phyloP scores from a whole-genome alignment of 1,140 invertebrate genomes.

The Drosophila sechellia region DNA sequence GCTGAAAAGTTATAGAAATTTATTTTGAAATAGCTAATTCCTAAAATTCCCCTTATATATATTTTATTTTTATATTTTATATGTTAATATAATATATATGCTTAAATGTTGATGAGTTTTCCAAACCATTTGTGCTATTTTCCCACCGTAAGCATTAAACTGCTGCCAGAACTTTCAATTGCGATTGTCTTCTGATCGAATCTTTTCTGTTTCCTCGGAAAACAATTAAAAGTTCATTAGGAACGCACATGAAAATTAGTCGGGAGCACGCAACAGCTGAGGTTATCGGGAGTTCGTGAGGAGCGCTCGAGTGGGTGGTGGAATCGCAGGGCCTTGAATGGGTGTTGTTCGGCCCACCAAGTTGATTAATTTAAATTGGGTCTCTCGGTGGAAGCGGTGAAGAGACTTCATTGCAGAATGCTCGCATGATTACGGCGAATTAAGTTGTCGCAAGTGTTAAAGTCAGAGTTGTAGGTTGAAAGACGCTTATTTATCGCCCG shows the following conservation, averaged over 20 bases:
- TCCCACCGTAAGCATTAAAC: neutral
- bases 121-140: neutral
- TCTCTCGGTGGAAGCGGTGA: constrained; percentile 17
- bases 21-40: too few species aligned
- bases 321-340: constrained; percentile 10
- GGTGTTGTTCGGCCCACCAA: constrained; percentile 28
- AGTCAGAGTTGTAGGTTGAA: constrained; percentile 24
- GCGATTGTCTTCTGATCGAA: constrained; percentile 52
- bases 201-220: constrained; percentile 52
- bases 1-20: neutral
- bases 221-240: constrained; percentile 81
- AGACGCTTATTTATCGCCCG: constrained; percentile 44
- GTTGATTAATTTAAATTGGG: constrained; percentile 76
- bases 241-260: constrained; percentile 63
- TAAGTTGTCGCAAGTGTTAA: constrained; percentile 78
- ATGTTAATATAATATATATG: too few species aligned
- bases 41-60: neutral
- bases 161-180: constrained; percentile 44
- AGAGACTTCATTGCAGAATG: constrained; percentile 15
- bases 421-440: constrained; percentile 66
- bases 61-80: neutral
- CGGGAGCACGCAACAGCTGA: constrained; percentile 53
- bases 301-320: constrained; percentile 13
- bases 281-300: constrained; percentile 14
- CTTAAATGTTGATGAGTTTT: neutral